Evolutionary conservation across 2,888 invertebrate genomes (phyloP), one percentile per base, ranked within the genome.

Genomic region (Chorisops tibialis): DNA sequence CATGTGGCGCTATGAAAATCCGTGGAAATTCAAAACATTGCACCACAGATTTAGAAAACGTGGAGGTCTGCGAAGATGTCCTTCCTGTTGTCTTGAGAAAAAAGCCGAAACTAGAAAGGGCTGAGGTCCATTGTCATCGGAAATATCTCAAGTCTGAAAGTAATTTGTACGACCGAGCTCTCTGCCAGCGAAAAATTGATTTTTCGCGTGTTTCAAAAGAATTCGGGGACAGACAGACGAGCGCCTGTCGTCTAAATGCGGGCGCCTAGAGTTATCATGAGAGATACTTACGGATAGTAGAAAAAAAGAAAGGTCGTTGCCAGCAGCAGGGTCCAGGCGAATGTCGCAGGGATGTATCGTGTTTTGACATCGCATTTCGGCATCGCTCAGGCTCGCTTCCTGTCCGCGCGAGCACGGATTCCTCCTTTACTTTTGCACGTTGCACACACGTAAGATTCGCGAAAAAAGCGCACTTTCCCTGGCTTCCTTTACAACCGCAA

Each of bases 341-440:
- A 93, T 77, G 93, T 92, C 81, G 97, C 97, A 81, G 98, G 98
- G 85, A 96, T 88, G 83, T 93, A 93, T 85, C 93, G 91, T 81
- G 94, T 93, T 82, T 93, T 92, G 80, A 92, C 88, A 85, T 93
- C 93, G 85, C 95, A 95, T 90, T 90, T 93, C 87, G 93, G 91
- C 94, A 94, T 94, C 70, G 70, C 71, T 66, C 63, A 43, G 35
- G 4, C 41, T 22, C 41, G 16, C 24, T 43, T 21, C 30, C 43
- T 30, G 45, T 30, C 43, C 56, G 56, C 18, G 24, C 56, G 16
- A 12, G n/a, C 22, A 24, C 54, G 54, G 54, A 54, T 16, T 22
- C 7, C 12, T 22, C 14, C 37, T 7, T n/a, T 21, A 24, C 54
- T 39, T 22, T 21, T 22, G 24, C 56, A 43, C 18, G n/a, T 12